phyloP scores from a whole-genome alignment of 2,113 vertebrate genomes.

The Polypterus senegalus region DNA sequence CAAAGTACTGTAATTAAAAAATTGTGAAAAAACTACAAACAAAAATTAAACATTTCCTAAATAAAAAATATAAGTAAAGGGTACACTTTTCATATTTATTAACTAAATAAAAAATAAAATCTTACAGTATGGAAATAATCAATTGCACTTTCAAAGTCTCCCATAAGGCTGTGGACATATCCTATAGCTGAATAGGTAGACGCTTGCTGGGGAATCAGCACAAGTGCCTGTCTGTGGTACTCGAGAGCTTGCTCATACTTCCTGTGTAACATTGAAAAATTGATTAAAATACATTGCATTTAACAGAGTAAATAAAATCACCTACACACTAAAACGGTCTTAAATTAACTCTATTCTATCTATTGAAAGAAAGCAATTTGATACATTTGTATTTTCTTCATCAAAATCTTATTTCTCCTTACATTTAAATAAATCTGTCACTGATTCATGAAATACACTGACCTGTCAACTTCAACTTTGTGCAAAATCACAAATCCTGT shows the following conservation, averaged over 20 bases:
- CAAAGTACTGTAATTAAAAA: not conserved
- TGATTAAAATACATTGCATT: too few relatives aligned
- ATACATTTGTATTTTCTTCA: too few relatives aligned
- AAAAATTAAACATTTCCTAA: not conserved
- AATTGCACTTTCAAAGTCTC: conserved; percentile 91
- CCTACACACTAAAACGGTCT: too few relatives aligned
- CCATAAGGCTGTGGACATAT: conserved; percentile 93
- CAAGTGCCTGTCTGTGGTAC: conserved; percentile 90
- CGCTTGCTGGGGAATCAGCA: conserved; percentile 88
- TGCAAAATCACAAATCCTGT: too few relatives aligned
- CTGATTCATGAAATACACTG: too few relatives aligned
- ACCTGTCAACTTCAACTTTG: too few relatives aligned
- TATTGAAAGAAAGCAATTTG: too few relatives aligned
- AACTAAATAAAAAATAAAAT: not conserved
- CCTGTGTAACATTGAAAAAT: conserved; percentile 31
- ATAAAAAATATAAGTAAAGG: not conserved
- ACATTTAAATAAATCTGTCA: too few relatives aligned
- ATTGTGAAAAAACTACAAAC: not conserved
- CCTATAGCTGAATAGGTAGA: conserved; percentile 93
- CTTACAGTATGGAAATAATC: conserved; percentile 96
- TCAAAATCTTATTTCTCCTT: too few relatives aligned
- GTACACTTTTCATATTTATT: not conserved
- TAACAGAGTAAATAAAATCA: too few relatives aligned
- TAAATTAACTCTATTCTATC: too few relatives aligned
- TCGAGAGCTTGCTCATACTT: conserved; percentile 91